These are phyloP conservation scores for Limenitis camilla DNA, from an alignment of 2,888 invertebrate genomes.

Conservation along the genomic window DNA sequence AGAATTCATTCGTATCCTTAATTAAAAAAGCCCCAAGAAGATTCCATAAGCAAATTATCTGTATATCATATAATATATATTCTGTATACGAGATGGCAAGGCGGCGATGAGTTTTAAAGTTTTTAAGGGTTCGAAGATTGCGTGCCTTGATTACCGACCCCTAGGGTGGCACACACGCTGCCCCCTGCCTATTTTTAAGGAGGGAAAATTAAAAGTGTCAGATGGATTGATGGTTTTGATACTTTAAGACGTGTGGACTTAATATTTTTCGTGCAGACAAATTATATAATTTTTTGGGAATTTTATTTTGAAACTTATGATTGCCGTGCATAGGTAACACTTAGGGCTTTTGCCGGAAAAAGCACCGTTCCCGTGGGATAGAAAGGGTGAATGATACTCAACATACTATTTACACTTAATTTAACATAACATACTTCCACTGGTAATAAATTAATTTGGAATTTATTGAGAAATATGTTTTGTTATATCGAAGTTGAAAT, in stretches of 20 bases:
- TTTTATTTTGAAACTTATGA: neutral
- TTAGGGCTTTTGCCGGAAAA: neutral
- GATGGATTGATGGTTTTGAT: too few relatives aligned
- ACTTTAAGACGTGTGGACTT: constrained; percentile 46
- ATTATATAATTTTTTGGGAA: neutral
- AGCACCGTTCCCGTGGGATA: too few relatives aligned
- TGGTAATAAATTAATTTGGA: too few relatives aligned
- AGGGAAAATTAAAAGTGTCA: constrained; percentile 41
- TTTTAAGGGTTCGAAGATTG: constrained; percentile 79
- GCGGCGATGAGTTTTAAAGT: constrained; percentile 76
- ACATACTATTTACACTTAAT: too few relatives aligned
- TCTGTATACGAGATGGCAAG: constrained; percentile 30
- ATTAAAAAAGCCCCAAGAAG: neutral
- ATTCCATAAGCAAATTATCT: neutral
- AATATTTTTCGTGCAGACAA: neutral
- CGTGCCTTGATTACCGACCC: constrained; percentile 77
- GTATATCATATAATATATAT: neutral
- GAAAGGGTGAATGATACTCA: neutral
- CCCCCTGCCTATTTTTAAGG: constrained; percentile 72
- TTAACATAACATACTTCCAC: too few relatives aligned
- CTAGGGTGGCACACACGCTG: constrained; percentile 52
- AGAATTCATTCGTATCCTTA: too few relatives aligned
- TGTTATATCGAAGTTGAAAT: too few relatives aligned
- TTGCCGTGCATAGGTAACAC: neutral
- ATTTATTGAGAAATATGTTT: too few relatives aligned